A percentile compares a stretch with the other conserved stretches of the same genome.
phyloP scores from a whole-genome alignment of 2,113 vertebrate genomes.

The Neopipo cinnamomea region DNA sequence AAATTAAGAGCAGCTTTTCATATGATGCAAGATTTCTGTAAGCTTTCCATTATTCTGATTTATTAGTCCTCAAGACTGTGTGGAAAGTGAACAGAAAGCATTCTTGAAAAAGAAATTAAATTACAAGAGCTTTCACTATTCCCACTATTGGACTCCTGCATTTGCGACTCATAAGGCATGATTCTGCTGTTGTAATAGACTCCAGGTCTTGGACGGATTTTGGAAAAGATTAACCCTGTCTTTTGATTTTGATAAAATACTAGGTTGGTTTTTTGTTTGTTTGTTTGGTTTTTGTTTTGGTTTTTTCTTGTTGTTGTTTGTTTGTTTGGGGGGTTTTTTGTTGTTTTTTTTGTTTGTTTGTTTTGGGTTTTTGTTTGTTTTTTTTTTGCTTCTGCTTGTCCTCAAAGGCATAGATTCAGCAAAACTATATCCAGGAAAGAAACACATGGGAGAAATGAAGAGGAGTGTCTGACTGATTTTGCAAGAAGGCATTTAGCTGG shows the following conservation, averaged over 20 bases:
- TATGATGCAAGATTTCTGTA: background rate
- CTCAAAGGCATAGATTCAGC: background rate
- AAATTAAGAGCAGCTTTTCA: background rate
- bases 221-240: background rate
- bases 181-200: background rate
- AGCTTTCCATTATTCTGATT: conserved; percentile 38
- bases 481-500: background rate
- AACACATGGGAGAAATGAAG: background rate
- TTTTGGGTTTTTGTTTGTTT: background rate
- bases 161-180: background rate
- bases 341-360: background rate
- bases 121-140: conserved; percentile 16
- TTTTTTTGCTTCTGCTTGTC: background rate
- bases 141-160: background rate
- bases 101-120: background rate
- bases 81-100: conserved; percentile 8
- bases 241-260: background rate
- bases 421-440: background rate
- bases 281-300: background rate
- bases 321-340: background rate
- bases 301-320: background rate
- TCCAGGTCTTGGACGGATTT: background rate
- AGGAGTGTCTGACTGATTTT: background rate
- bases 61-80: conserved; percentile 2
- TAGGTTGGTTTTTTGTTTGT: background rate